Conservation (phyloP, 2,888 invertebrate species). For the Euproctis similis region DNA sequence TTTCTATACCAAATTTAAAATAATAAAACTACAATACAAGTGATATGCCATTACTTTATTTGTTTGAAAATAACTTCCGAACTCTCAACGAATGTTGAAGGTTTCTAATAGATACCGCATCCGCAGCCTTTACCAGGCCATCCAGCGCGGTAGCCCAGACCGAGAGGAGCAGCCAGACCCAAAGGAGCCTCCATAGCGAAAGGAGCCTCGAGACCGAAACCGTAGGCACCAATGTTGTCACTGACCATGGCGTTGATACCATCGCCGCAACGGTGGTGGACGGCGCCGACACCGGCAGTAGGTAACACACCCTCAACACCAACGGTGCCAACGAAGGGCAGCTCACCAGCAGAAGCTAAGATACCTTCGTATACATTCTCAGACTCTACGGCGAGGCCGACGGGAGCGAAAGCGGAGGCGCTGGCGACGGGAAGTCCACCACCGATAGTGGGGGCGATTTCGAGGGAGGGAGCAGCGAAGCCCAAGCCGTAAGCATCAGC, state of each 20-base stretch:
- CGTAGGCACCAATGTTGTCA: neutral
- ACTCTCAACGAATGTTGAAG: neutral
- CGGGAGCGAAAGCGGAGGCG: slow-evolving; percentile 23
- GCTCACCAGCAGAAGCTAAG: slow-evolving; percentile 24
- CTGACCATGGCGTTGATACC: slow-evolving; percentile 11
- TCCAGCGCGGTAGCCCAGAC: slow-evolving; percentile 3
- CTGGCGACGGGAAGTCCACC: slow-evolving; percentile 24
- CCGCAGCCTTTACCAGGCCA: slow-evolving; percentile 1
- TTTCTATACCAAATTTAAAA: too few species aligned
- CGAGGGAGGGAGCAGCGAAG: slow-evolving; percentile 2
- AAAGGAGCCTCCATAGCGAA: too few species aligned
- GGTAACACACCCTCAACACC: slow-evolving; percentile 28
- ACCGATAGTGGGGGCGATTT: slow-evolving; percentile 19
- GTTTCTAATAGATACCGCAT: neutral
- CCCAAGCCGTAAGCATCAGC: neutral
- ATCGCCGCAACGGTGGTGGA: slow-evolving; percentile 27
- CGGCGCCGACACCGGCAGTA: slow-evolving; percentile 23
- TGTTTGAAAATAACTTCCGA: neutral
- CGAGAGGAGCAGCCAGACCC: slow-evolving; percentile 1
- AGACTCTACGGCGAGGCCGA: slow-evolving; percentile 29
- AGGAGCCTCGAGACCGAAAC: neutral
- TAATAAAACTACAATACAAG: too few species aligned
- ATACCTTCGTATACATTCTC: slow-evolving; percentile 31
- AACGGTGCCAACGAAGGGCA: slow-evolving; percentile 34
- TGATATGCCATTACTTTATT: neutral